Evolutionary conservation across 2,113 vertebrate genomes (phyloP), one percentile per base, ranked within the genome.

Genomic region (Trachemys scripta): DNA sequence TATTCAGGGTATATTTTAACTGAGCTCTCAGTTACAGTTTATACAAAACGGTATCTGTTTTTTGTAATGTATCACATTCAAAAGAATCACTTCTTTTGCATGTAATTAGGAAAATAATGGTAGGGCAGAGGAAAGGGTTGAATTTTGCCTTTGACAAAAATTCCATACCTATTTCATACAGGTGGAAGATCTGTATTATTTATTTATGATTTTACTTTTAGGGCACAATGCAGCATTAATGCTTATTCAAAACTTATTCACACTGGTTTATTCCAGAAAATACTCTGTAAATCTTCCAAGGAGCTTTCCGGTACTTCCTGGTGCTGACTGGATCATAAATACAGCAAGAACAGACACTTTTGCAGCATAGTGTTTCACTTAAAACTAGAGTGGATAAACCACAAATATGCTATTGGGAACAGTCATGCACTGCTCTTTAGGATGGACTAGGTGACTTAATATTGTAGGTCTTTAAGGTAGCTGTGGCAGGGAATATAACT

Each of bases 261-360:
- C 87, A 88, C 25, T 83, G 69, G 65, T 88, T 84, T 78, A 81
- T 85, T 92, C 49, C 78, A 88, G 85, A 92, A 88, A 92, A 83
- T 88, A 80, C 53, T 29, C 80, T 92, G 91, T 92, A 92, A 88
- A 92, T 92, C 90, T 88, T 65, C 90, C 53, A 27, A 88, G 80
- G 72, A 92, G 87, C 82, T 84, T 78, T 49, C 62, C 35, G 65
- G 81, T 92, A 79, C 56, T 79, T 92, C 53, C 69, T 92, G 80
- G 79, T 65, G 53, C 80, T 88, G 85, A 88, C 82, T 92, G 91
- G 91, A 92, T 69, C 80, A 88, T 92, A 92, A 92, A 88, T 92
- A 92, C 80, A 38, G 47, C 47, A 29, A 38, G 51, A 84, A 88
- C 10, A 80, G 86, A 24, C 38, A 29, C 56, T 88, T 92, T 92